phyloP scores from a whole-genome alignment of 35 echinoderm and acorn worm genomes.

The Eucidaris tribuloides region DNA sequence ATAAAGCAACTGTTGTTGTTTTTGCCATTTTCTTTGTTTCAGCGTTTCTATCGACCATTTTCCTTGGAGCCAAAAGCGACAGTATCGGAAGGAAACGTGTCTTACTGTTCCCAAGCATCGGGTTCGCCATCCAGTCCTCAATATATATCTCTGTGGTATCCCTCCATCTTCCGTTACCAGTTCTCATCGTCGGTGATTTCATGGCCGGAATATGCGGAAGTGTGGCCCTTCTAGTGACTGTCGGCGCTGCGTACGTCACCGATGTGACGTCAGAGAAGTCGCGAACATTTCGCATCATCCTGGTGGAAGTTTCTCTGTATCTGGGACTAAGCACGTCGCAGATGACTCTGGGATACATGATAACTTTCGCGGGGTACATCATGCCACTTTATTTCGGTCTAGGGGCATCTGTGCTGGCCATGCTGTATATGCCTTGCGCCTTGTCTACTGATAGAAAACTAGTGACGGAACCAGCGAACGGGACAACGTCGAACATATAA shows the following conservation, averaged over 20 bases:
- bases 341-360: conserved; percentile 4
- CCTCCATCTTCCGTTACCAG: not conserved
- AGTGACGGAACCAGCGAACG: no score
- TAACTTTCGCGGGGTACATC: no score
- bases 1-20: no score
- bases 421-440: no score
- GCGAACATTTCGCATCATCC: not conserved
- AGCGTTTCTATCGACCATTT: no score
- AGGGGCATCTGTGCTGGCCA: no score
- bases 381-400: no score
- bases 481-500: no score
- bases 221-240: not conserved
- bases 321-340: not conserved
- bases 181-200: not conserved
- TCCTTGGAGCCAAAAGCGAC: not conserved
- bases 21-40: no score
- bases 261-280: conserved; percentile 1
- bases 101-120: not conserved
- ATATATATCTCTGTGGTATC: not conserved
- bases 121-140: not conserved
- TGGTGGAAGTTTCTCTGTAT: not conserved
- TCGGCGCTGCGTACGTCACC: not conserved
- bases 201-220: not conserved
- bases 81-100: not conserved
- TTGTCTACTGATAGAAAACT: no score